These are phyloP conservation scores for Merodon equestris DNA, from an alignment of 2,888 invertebrate species.

Conservation along the genomic window DNA sequence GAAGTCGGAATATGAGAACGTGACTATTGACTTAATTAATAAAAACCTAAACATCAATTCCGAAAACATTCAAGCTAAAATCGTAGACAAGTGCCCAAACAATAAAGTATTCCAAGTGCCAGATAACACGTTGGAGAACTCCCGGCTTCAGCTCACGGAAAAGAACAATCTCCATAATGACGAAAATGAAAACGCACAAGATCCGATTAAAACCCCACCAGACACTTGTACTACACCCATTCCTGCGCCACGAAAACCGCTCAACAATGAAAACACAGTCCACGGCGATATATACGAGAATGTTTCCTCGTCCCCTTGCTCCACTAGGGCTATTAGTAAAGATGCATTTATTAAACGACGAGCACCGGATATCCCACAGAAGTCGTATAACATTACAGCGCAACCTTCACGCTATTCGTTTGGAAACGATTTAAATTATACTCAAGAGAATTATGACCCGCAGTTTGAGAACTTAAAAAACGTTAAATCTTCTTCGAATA, in stretches of 20 bases:
- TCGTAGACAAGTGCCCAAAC: slow-evolving; percentile 73
- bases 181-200: slow-evolving; percentile 75
- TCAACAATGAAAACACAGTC: slow-evolving; percentile 68
- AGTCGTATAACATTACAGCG: slow-evolving; percentile 70
- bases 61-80: slow-evolving; percentile 74
- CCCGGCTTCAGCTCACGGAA: slow-evolving; percentile 71
- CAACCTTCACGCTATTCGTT: slow-evolving; percentile 72
- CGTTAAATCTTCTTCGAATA: slow-evolving; percentile 73
- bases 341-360: slow-evolving; percentile 69
- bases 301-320: slow-evolving; percentile 40
- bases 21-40: slow-evolving; percentile 73
- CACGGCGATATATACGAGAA: slow-evolving; percentile 51
- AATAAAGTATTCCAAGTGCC: slow-evolving; percentile 72
- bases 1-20: slow-evolving; percentile 76
- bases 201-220: slow-evolving; percentile 28
- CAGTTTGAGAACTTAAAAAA: slow-evolving; percentile 69
- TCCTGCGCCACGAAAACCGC: slow-evolving; percentile 75
- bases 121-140: slow-evolving; percentile 41
- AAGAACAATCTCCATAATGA: slow-evolving; percentile 74
- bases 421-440: slow-evolving; percentile 74
- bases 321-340: slow-evolving; percentile 70
- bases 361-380: slow-evolving; percentile 73
- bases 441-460: slow-evolving; percentile 59
- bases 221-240: slow-evolving; percentile 71
- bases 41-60: slow-evolving; percentile 75